A percentile compares a stretch with the other conserved stretches of the same genome.
Evolutionary conservation across 1,140 invertebrate genomes (phyloP).

Genomic region (Tribolium madens): DNA sequence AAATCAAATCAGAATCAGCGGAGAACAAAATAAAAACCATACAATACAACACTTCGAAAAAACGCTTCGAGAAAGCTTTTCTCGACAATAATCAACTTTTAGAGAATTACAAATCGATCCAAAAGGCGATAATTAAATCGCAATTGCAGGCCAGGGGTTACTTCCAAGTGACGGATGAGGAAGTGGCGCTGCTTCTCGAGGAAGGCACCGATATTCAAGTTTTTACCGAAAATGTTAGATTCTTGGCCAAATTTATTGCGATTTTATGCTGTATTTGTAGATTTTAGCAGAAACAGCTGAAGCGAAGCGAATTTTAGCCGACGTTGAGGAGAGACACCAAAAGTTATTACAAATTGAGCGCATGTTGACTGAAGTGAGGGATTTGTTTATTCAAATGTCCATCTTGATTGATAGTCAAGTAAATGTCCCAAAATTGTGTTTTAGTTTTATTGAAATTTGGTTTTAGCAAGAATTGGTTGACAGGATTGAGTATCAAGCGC

Average conservation of each 20-base stretch:
- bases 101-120: slow-evolving; percentile 53
- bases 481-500: slow-evolving; percentile 79
- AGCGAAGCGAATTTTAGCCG: slow-evolving; percentile 83
- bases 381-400: slow-evolving; percentile 86
- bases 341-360: slow-evolving; percentile 88
- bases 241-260: not conserved
- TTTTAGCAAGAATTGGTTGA: slow-evolving; percentile 78
- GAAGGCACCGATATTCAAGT: slow-evolving; percentile 56
- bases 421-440: slow-evolving; percentile 47
- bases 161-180: slow-evolving; percentile 55
- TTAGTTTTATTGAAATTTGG: slow-evolving; percentile 48
- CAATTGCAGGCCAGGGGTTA: slow-evolving; percentile 56
- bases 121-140: slow-evolving; percentile 52
- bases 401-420: slow-evolving; percentile 81
- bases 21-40: slow-evolving; percentile 59
- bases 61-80: slow-evolving; percentile 55
- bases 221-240: slow-evolving; percentile 62
- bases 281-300: slow-evolving; percentile 84
- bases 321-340: slow-evolving; percentile 85
- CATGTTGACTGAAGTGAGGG: slow-evolving; percentile 82
- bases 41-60: slow-evolving; percentile 58
- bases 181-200: slow-evolving; percentile 52
- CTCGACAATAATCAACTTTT: slow-evolving; percentile 51
- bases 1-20: slow-evolving; percentile 45
- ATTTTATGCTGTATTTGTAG: slow-evolving; percentile 65